Percentiles rank a stretch among this genome's conserved stretches.
Conservation (phyloP, 2,797 vertebrate species). For the Lepus townsendii region DNA sequence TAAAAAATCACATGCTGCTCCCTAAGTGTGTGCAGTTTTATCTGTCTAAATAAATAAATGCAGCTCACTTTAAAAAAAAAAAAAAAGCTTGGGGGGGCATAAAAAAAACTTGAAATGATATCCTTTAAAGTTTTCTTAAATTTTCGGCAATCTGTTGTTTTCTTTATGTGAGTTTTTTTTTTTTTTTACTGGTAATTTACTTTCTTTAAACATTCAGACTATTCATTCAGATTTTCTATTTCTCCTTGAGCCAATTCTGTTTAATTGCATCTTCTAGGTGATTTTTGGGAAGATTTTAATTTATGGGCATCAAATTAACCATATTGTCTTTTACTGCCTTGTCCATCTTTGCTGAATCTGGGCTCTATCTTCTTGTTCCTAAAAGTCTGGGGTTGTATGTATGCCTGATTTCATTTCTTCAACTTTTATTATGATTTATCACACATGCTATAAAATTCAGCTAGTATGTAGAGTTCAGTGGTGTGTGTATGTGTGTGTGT, state of each 20-base stretch:
- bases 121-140: neutral
- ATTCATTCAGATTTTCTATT: neutral
- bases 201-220: slow-evolving; percentile 1
- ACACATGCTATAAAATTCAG: neutral
- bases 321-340: neutral
- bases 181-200: neutral
- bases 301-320: neutral
- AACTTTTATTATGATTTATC: neutral
- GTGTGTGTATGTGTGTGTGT: neutral
- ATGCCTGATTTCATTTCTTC: neutral
- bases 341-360: neutral
- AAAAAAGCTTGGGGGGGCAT: no score
- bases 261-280: slow-evolving; percentile 36
- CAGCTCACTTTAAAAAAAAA: no score
- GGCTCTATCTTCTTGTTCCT: neutral
- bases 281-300: neutral
- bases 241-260: slow-evolving; percentile 8
- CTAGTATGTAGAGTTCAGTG: neutral
- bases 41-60: no score
- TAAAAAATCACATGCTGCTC: no score
- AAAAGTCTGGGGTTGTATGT: neutral
- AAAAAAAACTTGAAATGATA: no score
- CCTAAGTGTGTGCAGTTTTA: no score
- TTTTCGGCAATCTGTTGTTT: neutral
- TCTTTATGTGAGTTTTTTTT: neutral